These are phyloP conservation scores for Drosophila kanekoi DNA, from an alignment of 2,888 invertebrate species.

Conservation along the genomic window DNA sequence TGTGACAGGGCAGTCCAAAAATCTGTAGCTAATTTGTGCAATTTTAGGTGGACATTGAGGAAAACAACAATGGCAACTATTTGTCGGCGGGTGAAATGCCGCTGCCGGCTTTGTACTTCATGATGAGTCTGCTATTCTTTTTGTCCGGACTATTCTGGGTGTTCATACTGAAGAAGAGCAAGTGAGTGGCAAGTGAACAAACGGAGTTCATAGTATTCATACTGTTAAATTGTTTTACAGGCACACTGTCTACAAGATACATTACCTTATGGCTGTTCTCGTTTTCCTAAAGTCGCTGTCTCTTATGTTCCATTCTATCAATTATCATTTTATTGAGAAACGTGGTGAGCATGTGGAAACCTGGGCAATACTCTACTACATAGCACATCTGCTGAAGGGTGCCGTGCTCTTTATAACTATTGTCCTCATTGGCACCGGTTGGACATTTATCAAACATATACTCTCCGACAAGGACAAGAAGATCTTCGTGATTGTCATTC, in stretches of 20 bases:
- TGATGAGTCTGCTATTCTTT: conserved; percentile 95
- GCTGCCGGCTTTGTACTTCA: conserved; percentile 95
- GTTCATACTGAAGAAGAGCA: conserved; percentile 92
- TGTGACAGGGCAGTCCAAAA: not conserved
- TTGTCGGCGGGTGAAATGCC: conserved; percentile 99
- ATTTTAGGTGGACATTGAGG: conserved; percentile 92
- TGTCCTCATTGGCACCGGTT: conserved; percentile 98
- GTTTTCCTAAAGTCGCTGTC: conserved; percentile 96
- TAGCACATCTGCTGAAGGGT: conserved; percentile 98
- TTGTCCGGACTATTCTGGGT: conserved; percentile 97
- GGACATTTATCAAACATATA: conserved; percentile 99
- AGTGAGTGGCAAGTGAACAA: conserved; percentile 85
- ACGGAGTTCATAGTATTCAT: conserved; percentile 2
- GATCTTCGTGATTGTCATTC: conserved; percentile 98
- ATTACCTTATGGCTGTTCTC: conserved; percentile 97
- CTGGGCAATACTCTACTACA: conserved; percentile 98
- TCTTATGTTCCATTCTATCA: conserved; percentile 96
- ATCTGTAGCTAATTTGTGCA: not conserved
- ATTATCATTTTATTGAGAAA: conserved; percentile 96
- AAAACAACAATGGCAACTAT: conserved; percentile 93
- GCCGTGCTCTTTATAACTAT: conserved; percentile 98
- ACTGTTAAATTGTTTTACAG: conserved; percentile 84
- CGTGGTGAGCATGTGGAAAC: conserved; percentile 97
- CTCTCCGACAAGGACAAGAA: conserved; percentile 98
- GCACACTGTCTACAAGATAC: conserved; percentile 96